Evolutionary conservation across 1,140 invertebrate genomes (phyloP), one percentile per base, ranked within the genome.

Genomic region (Babylonia areolata): DNA sequence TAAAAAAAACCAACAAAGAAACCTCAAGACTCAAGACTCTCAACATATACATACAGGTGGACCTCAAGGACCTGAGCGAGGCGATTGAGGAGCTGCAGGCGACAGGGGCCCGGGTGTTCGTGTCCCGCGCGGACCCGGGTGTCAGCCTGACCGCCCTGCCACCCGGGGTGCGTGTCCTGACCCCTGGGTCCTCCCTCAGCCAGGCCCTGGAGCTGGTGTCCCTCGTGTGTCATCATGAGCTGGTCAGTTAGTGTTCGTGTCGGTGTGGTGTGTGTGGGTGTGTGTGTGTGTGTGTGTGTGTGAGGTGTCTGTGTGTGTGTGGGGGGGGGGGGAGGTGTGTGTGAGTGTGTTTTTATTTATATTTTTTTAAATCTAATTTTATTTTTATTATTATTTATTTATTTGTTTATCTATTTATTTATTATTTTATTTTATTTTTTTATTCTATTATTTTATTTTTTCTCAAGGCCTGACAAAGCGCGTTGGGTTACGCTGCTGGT

Each of bases 191-290:
- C 0, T 73, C 64, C 28, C 71, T 84, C 23, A 71, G 82, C 31
- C 82, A 84, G 69, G 20, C 82, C 6, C 11, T 40, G 64, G 82
- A 73, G 23, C 82, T 84, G 37, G 82, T 84, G 37, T 35, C 58
- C 1, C 82, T 39, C 37, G 64, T 84, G 64, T 84, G 82, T 42
- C 82, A 75, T 40, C 20, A 42, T 15, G 69, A 84, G 54, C 1
- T 51, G 46, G 79, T 81, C n/a, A 81, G 81, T 51, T 51, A 17
- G 46, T 77, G 73, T 77, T 12, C 31, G 33, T 35, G 73, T 40
- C 12, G 12, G 73, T 40, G 73, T 77, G 39, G 73, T 77, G 39
- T 40, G 73, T 35, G 73, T 23, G 33, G 12, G 73, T 35, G 73
- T 77, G 73, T 77, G 73, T 37, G 73, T 77, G 73, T 77, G 73